A percentile compares a stretch with the other conserved stretches of the same genome.
These are phyloP conservation scores for Hydraecia micacea DNA, from an alignment of 2,888 invertebrate species.

Conservation along the genomic window DNA sequence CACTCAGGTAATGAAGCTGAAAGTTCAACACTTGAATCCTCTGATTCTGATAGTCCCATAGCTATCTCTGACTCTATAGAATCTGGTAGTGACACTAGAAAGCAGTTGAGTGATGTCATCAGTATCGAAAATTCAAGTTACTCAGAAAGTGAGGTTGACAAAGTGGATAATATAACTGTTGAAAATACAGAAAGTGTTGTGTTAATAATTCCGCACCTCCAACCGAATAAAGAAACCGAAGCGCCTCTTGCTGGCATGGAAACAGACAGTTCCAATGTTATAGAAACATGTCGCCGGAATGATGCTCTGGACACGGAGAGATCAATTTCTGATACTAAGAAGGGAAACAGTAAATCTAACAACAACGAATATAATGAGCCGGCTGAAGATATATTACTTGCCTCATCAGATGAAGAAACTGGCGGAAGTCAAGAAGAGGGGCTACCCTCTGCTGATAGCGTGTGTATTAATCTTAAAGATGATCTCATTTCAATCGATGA, in stretches of 20 bases:
- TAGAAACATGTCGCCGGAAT: neutral
- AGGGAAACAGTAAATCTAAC: conserved; percentile 64
- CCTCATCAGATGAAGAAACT: conserved; percentile 79
- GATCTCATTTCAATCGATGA: conserved; percentile 74
- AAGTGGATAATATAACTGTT: conserved; percentile 18
- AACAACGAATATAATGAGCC: conserved; percentile 72
- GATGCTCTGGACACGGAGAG: neutral
- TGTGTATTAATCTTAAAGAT: conserved; percentile 73
- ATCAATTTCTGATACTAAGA: conserved; percentile 51
- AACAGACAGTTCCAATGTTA: conserved; percentile 53
- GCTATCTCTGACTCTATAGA: conserved; percentile 81
- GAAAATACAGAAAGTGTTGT: conserved; percentile 20
- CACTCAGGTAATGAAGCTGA: conserved; percentile 78
- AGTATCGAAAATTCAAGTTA: conserved; percentile 87
- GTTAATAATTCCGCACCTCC: neutral
- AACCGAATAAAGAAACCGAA: conserved; percentile 10
- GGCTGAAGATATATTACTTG: conserved; percentile 78
- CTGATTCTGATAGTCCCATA: conserved; percentile 80
- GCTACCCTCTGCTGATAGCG: conserved; percentile 20
- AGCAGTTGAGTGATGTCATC: conserved; percentile 76
- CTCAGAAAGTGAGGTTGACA: conserved; percentile 79
- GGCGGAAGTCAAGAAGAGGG: conserved; percentile 39
- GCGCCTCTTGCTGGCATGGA: conserved; percentile 45
- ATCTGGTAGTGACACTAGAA: conserved; percentile 74
- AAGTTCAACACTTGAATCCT: conserved; percentile 76